Evolutionary conservation across 2,797 vertebrate genomes (phyloP).

Genomic region (Sus cebifrons): DNA sequence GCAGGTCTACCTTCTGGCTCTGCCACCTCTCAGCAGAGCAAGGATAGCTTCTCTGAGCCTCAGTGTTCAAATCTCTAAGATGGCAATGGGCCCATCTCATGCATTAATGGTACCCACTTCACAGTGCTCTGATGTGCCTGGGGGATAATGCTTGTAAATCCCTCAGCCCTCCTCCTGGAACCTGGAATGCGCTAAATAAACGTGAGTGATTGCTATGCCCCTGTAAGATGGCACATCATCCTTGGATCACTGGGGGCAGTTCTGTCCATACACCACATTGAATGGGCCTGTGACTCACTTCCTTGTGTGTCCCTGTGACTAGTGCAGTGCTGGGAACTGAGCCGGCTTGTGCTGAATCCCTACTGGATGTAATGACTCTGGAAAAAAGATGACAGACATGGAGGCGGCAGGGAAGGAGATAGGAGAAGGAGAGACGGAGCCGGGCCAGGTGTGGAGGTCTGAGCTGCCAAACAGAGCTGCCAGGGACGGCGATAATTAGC

Average conservation of each 20-base stretch:
- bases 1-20: neutral
- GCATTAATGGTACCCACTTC: too few relatives aligned
- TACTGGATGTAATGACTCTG: neutral
- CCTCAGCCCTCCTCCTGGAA: neutral
- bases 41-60: neutral
- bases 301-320: neutral
- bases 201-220: fast-evolving
- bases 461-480: neutral
- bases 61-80: neutral
- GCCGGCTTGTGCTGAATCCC: neutral
- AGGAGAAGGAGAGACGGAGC: neutral
- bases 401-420: neutral
- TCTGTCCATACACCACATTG: fast-evolving
- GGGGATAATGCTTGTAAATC: neutral
- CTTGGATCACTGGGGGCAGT: fast-evolving
- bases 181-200: neutral
- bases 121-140: neutral
- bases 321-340: neutral
- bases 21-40: neutral
- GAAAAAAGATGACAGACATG: neutral
- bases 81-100: neutral
- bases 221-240: neutral
- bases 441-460: neutral
- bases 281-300: neutral
- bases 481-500: neutral